Base-by-base conservation (phyloP, 2,888 invertebrate species). In the Polyploca ridens region DNA sequence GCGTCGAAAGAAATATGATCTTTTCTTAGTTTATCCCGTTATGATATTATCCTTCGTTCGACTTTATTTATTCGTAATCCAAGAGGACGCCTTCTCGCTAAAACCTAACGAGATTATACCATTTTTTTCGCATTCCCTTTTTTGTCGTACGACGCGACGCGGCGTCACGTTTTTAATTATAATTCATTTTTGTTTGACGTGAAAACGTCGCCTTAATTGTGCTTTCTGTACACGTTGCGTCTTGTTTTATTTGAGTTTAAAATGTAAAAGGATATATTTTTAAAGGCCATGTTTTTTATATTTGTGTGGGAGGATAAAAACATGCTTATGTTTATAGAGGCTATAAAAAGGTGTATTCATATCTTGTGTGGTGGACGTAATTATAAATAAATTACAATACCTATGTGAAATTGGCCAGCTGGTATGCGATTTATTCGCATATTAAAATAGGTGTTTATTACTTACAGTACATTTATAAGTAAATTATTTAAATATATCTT, bases 41-140 rank as follows among this genome's bases (percentile, higher is more conserved):
- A 63, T 58, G n/a, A 58, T 19, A 33, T 27, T 44, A 58, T 44
- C 63, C 41, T 58, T n/a, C 57, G 33, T 49, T n/a, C 33, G 59
- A 49, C 62, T 33, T 65, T 65, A 62, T 65, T 65, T 63, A 65
- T 59, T 19, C 58, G 27, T 33, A 65, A 65, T 62, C 62, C 62
- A 19, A 33, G 33, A 59, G 59, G 65, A 65, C 38, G 46, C 19
- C n/a, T 35, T 54, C 19, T 19, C 58, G 35, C 58, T 46, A 41
- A 38, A 63, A 27, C 61, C 58, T 67, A 67, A 66, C 58, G 66
- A 66, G 66, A 68, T 70, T 66, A 63, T 66, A 41, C n/a, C 27
- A 58, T 44, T 61, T 63, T 62, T 54, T 54, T n/a, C 54, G 54
- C 19, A 35, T 61, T 33, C 44, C 38, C 54, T 63, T 66, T 65